Base-by-base conservation (phyloP, 2,888 invertebrate genomes). In the Anarsia innoxiella region DNA sequence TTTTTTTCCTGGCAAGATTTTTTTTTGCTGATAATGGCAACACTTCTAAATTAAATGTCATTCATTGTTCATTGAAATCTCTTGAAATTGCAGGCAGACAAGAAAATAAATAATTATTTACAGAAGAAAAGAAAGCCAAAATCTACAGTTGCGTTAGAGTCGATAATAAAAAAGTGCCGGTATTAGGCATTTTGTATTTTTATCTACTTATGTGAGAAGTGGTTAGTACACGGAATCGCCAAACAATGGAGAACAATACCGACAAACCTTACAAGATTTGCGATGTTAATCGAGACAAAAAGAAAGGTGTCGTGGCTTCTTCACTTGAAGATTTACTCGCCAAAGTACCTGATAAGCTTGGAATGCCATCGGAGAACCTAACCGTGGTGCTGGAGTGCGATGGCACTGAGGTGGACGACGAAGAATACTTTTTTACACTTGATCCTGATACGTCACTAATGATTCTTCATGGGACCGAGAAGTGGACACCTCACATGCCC, bases 351-450 rank as follows among this genome's bases (percentile, higher is more conserved):
- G 91, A 91, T 59, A 93, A 93, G 71, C 86, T 94, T 48, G 86
- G 88, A 13, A 66, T 90, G 44, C 89, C 90, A 13, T 74, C 87
- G 37, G 86, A 86, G 46, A 88, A 89, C 48, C 83, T 94, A 40
- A 93, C 92, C 36, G 92, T 96, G 40, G 96, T 95, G 25, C 82
- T 97, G 51, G 97, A 97, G 69, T 91, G 90, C 32, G 97, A 97
- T 80, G 97, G 97, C 19, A 97, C 97, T 0, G 96, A 97, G 86
- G 93, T 97, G 33, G 96, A 97, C 57, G 96, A 97, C 63, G 96
- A 97, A 69, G 96, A 96, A 67, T 97, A 96, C 75, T 97, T 97
- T 72, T 92, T 91, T 31, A 96, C 96, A 2, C 83, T 97, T 46
- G 95, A 96, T 56, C 91, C 91, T 47, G 94, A 97, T 60, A 94